Percentiles rank a stretch among this genome's conserved stretches.
phyloP scores from a whole-genome alignment of 2,888 invertebrate species.

The Clitarchus hookeri region DNA sequence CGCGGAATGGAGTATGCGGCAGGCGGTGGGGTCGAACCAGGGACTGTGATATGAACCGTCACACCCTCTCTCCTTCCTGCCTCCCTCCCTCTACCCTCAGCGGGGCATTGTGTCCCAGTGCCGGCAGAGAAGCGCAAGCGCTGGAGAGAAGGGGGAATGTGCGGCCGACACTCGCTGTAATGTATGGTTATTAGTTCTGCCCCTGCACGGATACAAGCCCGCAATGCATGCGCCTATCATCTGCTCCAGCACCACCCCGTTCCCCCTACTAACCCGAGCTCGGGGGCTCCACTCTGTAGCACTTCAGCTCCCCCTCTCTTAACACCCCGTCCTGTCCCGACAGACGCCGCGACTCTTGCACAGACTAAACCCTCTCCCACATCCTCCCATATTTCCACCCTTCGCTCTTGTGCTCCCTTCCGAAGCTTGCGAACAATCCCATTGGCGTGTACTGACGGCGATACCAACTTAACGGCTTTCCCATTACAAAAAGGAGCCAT shows the following conservation, averaged over 20 bases:
- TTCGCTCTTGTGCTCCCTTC: neutral
- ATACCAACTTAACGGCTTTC: neutral
- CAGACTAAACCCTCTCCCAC: neutral
- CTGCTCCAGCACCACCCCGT: neutral
- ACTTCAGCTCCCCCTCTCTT: neutral
- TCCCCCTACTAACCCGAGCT: neutral
- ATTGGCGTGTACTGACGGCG: neutral
- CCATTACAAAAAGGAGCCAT: neutral
- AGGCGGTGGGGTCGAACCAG: neutral
- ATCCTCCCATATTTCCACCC: neutral
- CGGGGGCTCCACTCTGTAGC: neutral
- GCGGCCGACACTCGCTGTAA: conserved; percentile 25
- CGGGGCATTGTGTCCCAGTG: neutral
- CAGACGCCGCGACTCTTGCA: neutral
- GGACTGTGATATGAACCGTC: conserved; percentile 2
- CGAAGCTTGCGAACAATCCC: neutral
- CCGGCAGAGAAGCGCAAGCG: neutral
- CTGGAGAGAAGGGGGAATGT: neutral
- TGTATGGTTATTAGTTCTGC: conserved; percentile 34
- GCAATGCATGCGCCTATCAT: conserved; percentile 28
- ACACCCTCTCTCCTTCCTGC: neutral
- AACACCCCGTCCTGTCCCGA: neutral
- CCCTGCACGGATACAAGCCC: conserved; percentile 32
- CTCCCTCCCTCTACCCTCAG: neutral
- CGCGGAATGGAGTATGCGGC: neutral